Percentiles rank a stretch among this genome's conserved stretches.
Evolutionary conservation across 64 coral and sea anemone species (phyloP).

Genomic region (Hydrozoanthus tunicans): DNA sequence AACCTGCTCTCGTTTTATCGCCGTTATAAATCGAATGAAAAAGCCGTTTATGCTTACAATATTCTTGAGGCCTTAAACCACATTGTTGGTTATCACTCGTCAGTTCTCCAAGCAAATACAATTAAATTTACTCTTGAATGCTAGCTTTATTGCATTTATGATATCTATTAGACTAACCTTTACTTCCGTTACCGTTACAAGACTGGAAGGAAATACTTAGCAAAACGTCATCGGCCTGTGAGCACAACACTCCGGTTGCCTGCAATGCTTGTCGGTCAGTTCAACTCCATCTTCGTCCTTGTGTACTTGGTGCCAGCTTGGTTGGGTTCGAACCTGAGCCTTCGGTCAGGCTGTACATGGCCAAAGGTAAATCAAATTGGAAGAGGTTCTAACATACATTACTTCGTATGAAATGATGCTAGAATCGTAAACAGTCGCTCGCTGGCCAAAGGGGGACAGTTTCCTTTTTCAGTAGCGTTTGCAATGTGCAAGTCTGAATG

Average conservation of each 20-base stretch:
- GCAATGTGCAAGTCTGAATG: not conserved
- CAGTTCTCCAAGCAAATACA: no score
- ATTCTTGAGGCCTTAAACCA: no score
- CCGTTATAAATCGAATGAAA: no score
- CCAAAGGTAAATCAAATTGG: conserved; percentile 63
- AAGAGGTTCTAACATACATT: not conserved
- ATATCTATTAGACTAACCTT: not conserved
- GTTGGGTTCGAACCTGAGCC: conserved; percentile 88
- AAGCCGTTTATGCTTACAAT: no score
- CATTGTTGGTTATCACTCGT: no score
- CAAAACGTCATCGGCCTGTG: conserved; percentile 75
- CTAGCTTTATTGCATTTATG: not conserved
- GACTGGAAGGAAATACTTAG: conserved; percentile 97
- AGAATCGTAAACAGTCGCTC: conserved; percentile 4
- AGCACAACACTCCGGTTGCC: conserved; percentile 51
- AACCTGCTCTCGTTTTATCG: not conserved
- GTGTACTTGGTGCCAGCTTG: conserved; percentile 75
- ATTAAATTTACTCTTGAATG: not conserved
- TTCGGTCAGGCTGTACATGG: conserved; percentile 87
- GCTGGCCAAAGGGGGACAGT: not conserved
- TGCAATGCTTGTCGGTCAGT: conserved; percentile 81
- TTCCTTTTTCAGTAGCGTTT: not conserved
- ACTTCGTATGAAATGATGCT: not conserved
- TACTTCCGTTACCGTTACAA: conserved; percentile 16
- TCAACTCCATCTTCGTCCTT: conserved; percentile 70